Evolutionary conservation across 1,140 invertebrate genomes (phyloP).

Genomic region (Drosophila chauvacae): DNA sequence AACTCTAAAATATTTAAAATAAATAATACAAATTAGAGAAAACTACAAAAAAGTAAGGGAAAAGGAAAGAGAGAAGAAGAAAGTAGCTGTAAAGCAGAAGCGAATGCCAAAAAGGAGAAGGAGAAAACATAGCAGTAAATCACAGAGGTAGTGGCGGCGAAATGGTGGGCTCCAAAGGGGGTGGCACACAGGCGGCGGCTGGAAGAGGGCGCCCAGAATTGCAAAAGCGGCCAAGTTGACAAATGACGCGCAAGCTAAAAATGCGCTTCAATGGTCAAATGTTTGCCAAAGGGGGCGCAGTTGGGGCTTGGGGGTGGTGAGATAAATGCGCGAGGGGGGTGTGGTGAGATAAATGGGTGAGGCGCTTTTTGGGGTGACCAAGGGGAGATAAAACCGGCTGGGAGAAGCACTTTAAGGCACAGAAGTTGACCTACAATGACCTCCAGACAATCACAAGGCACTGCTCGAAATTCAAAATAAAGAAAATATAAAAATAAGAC

Average conservation of each 20-base stretch:
- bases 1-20: not conserved
- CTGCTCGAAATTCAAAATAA: not conserved
- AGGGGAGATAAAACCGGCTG: constrained; percentile 24
- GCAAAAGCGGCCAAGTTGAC: constrained; percentile 60
- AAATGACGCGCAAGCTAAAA: constrained; percentile 81
- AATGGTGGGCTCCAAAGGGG: not conserved
- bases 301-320: not conserved
- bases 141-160: constrained; percentile 35
- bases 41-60: not conserved
- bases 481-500: not conserved
- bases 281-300: constrained; percentile 31
- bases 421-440: constrained; percentile 65
- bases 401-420: constrained; percentile 47
- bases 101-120: not conserved
- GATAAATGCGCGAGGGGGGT: constrained; percentile 19
- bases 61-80: not conserved
- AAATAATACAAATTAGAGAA: not conserved
- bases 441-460: constrained; percentile 39
- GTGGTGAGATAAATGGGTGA: constrained; percentile 53
- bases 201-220: constrained; percentile 5
- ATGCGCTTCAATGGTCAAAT: constrained; percentile 82
- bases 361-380: not conserved
- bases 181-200: constrained; percentile 1
- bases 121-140: constrained; percentile 49
- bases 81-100: constrained; percentile 10